Conservation (phyloP, 2,888 invertebrate genomes). For the Ditylenchus weischeri region DNA sequence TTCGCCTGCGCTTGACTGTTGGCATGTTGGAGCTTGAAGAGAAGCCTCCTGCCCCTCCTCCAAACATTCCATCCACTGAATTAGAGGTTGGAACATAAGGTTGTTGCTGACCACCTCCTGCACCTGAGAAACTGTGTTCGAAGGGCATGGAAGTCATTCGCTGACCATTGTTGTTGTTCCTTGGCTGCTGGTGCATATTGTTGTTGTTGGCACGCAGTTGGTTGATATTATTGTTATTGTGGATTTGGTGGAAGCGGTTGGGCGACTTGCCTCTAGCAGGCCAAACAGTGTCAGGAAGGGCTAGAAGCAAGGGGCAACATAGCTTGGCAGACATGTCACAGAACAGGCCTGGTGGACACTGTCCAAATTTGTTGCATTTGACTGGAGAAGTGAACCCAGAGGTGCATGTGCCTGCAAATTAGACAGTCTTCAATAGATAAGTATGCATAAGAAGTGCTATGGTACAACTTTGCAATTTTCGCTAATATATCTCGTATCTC, state of each 20-base stretch:
- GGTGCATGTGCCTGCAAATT: conserved; percentile 42
- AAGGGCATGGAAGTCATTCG: conserved; percentile 13
- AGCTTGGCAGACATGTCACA: conserved; percentile 44
- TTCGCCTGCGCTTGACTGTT: neutral
- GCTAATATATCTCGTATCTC: too few species aligned
- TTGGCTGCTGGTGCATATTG: neutral
- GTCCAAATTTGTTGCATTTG: conserved; percentile 37
- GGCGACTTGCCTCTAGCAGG: neutral
- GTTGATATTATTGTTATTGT: neutral
- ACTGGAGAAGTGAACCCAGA: conserved; percentile 45
- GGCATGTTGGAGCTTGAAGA: neutral
- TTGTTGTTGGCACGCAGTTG: neutral
- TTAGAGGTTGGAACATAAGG: neutral
- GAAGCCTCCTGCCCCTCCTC: conserved; percentile 4
- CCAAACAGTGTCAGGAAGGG: conserved; percentile 26
- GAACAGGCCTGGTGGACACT: conserved; percentile 53
- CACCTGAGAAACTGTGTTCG: neutral
- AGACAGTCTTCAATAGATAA: neutral
- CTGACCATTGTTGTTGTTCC: conserved; percentile 8
- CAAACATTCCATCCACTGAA: neutral
- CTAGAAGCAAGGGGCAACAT: conserved; percentile 55
- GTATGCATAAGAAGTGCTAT: too few species aligned
- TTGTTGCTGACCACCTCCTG: neutral
- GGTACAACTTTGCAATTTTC: too few species aligned
- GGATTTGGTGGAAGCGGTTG: conserved; percentile 5